Evolutionary conservation across 2,113 vertebrate genomes (phyloP), one percentile per base, ranked within the genome.

Genomic region (Cheilinus undulatus): DNA sequence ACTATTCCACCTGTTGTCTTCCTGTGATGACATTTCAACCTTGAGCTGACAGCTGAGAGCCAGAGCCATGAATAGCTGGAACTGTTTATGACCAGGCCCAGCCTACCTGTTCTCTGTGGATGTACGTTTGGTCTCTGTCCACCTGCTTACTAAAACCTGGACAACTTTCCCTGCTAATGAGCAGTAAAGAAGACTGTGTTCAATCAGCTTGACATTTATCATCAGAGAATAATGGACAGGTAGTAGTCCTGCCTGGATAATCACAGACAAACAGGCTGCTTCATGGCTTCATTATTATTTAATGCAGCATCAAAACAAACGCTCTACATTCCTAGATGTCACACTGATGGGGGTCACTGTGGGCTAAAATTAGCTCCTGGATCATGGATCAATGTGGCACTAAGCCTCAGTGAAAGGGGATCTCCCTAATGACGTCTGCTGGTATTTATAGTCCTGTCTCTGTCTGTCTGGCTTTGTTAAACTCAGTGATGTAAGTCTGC

Each of bases 321-420:
- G 10, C 40, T 6, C 5, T 22, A 24, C 49, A 45, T 70, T 51
- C 14, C 30, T 57, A 26, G 28, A 45, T 62, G 68, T 64, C 64
- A 70, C 40, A 40, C 15, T 40, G 65, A n/a, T 32, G 15, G 30
- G 10, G 26, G 28, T 73, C 30, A 69, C 24, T 49, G 50, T 19
- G 12, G 26, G 34, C 46, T 86, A 80, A 80, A 62, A 64, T 80
- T 84, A 84, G 64, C 73, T 26, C 9, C 2, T 28, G 52, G 62
- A 78, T 72, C 50, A 66, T 60, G 78, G 68, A 67, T 77, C 61
- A 70, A 38, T 26, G 26, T 62, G 66, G 53, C 57, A 15, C 70
- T 74, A 72, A 75, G 76, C 46, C 52, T 20, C 40, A 32, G 75
- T 75, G 85, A 84, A 90, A 88, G 69, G 73, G 48, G 86, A 92